phyloP scores from a whole-genome alignment of 2,888 invertebrate genomes.

The Cinara cedri region DNA sequence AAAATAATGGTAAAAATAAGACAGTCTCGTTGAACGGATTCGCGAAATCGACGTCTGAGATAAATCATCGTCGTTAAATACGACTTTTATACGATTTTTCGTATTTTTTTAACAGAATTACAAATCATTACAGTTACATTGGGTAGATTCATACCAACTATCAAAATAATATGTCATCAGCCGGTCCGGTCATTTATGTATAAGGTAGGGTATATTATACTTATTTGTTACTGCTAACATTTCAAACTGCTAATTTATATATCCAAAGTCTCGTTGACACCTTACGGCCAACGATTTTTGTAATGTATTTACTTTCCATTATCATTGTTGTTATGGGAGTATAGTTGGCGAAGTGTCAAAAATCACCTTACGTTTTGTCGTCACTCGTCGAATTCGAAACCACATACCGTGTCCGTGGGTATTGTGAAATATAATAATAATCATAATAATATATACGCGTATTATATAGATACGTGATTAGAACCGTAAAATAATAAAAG shows the following conservation, averaged over 20 bases:
- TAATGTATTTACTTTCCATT: slow-evolving; percentile 21
- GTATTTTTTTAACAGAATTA: too few relatives aligned
- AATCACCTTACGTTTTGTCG: slow-evolving; percentile 23
- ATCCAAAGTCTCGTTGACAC: slow-evolving; percentile 8
- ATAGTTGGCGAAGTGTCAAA: slow-evolving; percentile 40
- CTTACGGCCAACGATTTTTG: neutral
- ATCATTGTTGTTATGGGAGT: neutral
- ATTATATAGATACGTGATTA: slow-evolving; percentile 39
- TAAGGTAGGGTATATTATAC: neutral
- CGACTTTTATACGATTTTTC: too few relatives aligned
- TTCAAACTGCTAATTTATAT: neutral
- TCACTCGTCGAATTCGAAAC: slow-evolving; percentile 39
- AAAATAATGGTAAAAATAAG: too few relatives aligned
- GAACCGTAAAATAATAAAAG: slow-evolving; percentile 4
- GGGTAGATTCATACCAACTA: too few relatives aligned
- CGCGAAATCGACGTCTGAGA: too few relatives aligned
- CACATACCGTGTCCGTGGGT: slow-evolving; percentile 32
- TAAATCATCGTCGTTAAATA: too few relatives aligned
- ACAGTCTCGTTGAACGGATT: too few relatives aligned
- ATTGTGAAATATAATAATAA: slow-evolving; percentile 29
- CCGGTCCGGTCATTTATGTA: too few relatives aligned
- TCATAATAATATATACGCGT: neutral
- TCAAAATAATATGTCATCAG: too few relatives aligned
- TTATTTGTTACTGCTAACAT: neutral
- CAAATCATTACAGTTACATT: too few relatives aligned